Evolutionary conservation across 2,888 invertebrate genomes (phyloP).

Genomic region (Ametastegia equiseti): DNA sequence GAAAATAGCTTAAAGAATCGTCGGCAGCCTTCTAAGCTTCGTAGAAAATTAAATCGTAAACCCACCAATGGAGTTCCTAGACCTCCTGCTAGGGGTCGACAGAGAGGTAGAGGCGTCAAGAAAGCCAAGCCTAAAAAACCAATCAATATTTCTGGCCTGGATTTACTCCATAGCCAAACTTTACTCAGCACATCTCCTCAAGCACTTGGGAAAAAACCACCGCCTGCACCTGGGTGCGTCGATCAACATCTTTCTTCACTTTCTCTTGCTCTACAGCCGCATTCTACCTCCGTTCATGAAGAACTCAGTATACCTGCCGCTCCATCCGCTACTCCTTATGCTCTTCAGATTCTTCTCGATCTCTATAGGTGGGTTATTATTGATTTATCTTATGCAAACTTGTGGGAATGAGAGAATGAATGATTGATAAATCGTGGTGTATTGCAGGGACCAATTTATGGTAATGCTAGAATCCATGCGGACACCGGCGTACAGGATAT

Average conservation of each 20-base stretch:
- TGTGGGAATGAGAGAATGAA: not conserved
- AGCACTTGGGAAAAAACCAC: conserved; percentile 84
- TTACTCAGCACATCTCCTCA: conserved; percentile 90
- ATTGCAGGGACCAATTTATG: conserved; percentile 87
- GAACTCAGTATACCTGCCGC: conserved; percentile 90
- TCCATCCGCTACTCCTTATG: conserved; percentile 89
- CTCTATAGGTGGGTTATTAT: conserved; percentile 79
- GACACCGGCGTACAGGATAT: conserved; percentile 84
- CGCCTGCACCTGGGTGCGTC: conserved; percentile 94
- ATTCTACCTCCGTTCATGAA: conserved; percentile 84
- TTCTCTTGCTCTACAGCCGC: conserved; percentile 81
- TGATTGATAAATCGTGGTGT: not conserved
- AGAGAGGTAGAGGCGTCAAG: conserved; percentile 80
- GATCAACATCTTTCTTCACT: conserved; percentile 92
- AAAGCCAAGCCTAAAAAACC: conserved; percentile 81
- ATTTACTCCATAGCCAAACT: conserved; percentile 93
- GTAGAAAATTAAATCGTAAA: conserved; percentile 70
- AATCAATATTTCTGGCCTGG: conserved; percentile 90
- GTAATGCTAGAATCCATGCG: conserved; percentile 91
- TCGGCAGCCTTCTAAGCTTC: conserved; percentile 69
- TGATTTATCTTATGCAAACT: not conserved
- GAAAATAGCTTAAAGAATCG: conserved; percentile 68
- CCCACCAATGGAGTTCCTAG: conserved; percentile 65
- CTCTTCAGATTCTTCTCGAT: conserved; percentile 91
- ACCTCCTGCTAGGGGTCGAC: conserved; percentile 66